Evolutionary conservation across 2,888 invertebrate genomes (phyloP), one percentile per base, ranked within the genome.

Genomic region (Macrophya alboannulata): DNA sequence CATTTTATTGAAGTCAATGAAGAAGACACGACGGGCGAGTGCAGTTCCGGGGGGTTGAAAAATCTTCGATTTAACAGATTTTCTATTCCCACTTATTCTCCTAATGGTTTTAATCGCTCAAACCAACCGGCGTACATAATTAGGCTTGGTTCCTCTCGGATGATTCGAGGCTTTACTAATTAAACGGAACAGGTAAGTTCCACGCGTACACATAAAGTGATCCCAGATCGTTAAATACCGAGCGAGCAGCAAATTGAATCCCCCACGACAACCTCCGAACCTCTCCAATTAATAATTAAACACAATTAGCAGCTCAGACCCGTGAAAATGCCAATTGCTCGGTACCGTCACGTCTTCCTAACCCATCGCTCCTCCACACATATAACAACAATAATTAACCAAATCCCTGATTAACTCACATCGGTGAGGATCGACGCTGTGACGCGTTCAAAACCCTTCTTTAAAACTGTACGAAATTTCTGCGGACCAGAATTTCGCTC

Each of bases 141-240:
- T 81, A 81, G 62, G 62, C 81, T 51, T 6, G 37, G 48, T 77
- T 48, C 31, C 62, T 40, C 62, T 59, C 59, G 40, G 62, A 81
- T 81, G 37, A 81, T 81, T 62, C 81, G 81, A 40, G 81, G 81
- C 59, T 81, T 81, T 62, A 43, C 62, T 81, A 81, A 81, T 81
- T 81, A 81, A 81, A 81, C 40, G 40, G 59, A 31, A n/a, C 17
- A 45, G 74, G 45, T 45, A 25, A 51, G n/a, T 55, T 77, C 51
- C 21, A 48, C 51, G 51, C 25, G 31, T 48, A 31, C 31, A 37
- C 31, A 77, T 43, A 55, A 31, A 48, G 21, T 74, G 45, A 45
- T 74, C 43, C 45, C 15, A 12, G 45, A 74, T 45, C 74, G 45
- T 43, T 25, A 45, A 48, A 31, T 45, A 48, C n/a, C 45, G n/a